Evolutionary conservation across 2,888 invertebrate species (phyloP), one percentile per base, ranked within the genome.

Genomic region (Lasioglossum zephyrum): DNA sequence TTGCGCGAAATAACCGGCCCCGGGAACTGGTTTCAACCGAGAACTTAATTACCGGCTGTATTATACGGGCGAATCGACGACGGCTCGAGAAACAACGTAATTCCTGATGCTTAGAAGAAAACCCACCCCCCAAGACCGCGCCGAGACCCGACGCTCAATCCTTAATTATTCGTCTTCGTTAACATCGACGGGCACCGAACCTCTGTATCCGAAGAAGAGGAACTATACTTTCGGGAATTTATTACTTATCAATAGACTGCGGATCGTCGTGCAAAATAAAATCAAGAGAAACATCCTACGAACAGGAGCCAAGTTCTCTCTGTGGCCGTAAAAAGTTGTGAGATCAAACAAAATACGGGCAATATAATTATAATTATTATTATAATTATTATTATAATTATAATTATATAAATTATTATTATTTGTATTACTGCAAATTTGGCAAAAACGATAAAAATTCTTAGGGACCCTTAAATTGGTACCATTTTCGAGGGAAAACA

Each of bases 11-110:
- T 81, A 86, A 77, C 74, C 80, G 77, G 57, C 70, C 41, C 13
- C 79, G 75, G 79, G 74, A 57, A 73, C 73, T 84, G 66, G 57
- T 84, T 77, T 84, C 70, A 74, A 74, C 73, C 16, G 84, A 81
- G 81, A 81, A 85, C 81, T 77, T 85, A 76, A 85, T 85, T 85
- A 86, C 77, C 73, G 84, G 47, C 73, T 76, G 84, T 74, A 84
- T 84, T 84, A 73, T 73, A 73, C 44, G 60, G 66, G 85, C 44
- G 79, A 84, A 78, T 84, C 79, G 70, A 49, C 79, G 70, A 49
- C 73, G 69, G 44, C 74, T 79, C 79, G 44, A 79, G 85, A 79
- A 85, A 85, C 85, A 85, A 85, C 77, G 74, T 70, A 60, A 84
- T 74, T 70, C 74, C 60, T 69, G 84, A 53, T 77, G 84, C 84